These are phyloP conservation scores for Carcharodon carcharias DNA, from an alignment of 2,797 vertebrate species.

Conservation along the genomic window DNA sequence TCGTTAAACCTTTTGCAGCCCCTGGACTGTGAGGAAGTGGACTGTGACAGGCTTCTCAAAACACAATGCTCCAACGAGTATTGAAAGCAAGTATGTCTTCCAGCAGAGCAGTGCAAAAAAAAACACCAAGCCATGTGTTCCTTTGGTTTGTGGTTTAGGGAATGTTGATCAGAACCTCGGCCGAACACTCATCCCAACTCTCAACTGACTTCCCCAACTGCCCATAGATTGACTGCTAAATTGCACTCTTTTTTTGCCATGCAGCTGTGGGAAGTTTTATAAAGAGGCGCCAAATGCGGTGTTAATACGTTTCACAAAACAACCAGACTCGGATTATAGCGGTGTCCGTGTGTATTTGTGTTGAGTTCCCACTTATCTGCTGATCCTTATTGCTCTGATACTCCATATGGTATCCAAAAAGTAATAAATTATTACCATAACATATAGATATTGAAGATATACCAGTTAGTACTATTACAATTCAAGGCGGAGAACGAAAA, in stretches of 20 bases:
- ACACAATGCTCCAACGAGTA: slow-evolving; percentile 49
- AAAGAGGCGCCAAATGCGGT: neutral
- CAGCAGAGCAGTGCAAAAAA: neutral
- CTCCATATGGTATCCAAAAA: neutral
- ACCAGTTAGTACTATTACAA: neutral
- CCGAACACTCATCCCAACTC: neutral
- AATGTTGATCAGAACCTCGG: neutral
- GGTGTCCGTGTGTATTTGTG: neutral
- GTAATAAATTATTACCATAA: neutral
- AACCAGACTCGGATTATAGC: neutral
- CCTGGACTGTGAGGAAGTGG: slow-evolving; percentile 54
- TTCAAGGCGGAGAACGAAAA: neutral
- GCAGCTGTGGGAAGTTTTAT: neutral
- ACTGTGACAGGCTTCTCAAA: slow-evolving; percentile 58
- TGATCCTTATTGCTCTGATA: neutral
- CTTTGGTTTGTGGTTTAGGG: neutral
- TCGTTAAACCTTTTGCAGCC: slow-evolving; percentile 63
- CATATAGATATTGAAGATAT: neutral
- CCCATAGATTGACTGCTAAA: neutral
- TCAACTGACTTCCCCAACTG: neutral
- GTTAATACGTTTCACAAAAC: neutral
- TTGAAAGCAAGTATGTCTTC: slow-evolving; percentile 18
- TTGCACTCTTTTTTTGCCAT: neutral
- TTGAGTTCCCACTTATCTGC: neutral
- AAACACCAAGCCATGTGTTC: neutral